Evolutionary conservation across 2,888 invertebrate species (phyloP), one percentile per base, ranked within the genome.

Genomic region (Lomographa bimaculata): DNA sequence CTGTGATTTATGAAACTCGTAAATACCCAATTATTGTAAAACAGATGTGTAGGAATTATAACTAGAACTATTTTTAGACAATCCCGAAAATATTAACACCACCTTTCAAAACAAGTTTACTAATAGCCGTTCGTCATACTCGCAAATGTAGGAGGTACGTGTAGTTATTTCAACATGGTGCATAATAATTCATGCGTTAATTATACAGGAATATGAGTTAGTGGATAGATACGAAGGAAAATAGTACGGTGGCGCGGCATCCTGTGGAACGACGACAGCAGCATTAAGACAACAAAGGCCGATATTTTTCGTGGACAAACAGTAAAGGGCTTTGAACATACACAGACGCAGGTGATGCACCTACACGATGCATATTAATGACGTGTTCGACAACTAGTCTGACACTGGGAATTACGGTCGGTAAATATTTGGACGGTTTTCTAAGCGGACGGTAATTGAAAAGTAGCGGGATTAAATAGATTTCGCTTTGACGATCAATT

Each of bases 221-320:
- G 30, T 42, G 25, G 9, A 20, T 23, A 32, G 36, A 7, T 30
- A 33, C 21, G 30, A 23, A 23, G 30, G 21, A 45, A 56, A 47
- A 47, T 49, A 52, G 46, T 40, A 54, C 53, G 44, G 60, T 60
- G 57, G 60, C 55, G 44, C 52, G 44, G 54, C 57, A 42, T 47
- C 47, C 50, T 59, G 59, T 48, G 51, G 53, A 52, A 56, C 57
- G 75, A 60, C 70, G 71, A 72, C 75, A 69, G 65, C 69, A 71
- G 70, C 70, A 74, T 75, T 73, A 69, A 72, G 67, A 68, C 75
- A 78, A 80, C 78, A 80, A 77, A 79, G 76, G 69, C 71, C 77
- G 76, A 79, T 79, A 84, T 85, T 82, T 86, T 82, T 83, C 80
- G 75, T 79, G 60, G 71, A 74, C 83, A 87, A 82, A 84, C 71